Evolutionary conservation across 2,113 vertebrate genomes (phyloP).

Genomic region (Rhinolophus sinicus): DNA sequence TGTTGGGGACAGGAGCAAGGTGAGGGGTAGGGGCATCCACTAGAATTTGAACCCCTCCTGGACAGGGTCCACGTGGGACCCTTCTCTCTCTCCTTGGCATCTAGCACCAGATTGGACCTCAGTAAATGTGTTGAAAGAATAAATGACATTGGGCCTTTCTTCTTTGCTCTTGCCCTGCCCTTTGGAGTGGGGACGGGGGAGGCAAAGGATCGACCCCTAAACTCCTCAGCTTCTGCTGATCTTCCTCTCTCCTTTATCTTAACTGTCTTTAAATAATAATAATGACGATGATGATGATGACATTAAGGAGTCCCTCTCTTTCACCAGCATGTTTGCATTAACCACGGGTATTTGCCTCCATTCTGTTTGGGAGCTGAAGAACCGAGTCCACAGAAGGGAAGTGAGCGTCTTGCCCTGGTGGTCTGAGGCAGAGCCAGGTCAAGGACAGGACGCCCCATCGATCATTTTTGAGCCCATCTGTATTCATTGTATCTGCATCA

Average conservation of each 20-base stretch:
- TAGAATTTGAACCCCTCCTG: background rate
- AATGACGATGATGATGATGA: background rate
- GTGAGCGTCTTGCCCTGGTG: fast-evolving
- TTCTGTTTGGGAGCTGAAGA: background rate
- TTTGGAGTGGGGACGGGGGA: background rate
- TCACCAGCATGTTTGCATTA: background rate
- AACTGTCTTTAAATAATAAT: background rate
- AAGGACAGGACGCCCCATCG: background rate
- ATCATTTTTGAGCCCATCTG: background rate
- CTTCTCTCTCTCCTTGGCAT: background rate
- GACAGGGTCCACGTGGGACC: background rate
- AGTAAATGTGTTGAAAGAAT: background rate
- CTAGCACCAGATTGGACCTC: background rate
- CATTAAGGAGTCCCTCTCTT: background rate
- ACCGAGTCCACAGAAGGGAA: fast-evolving
- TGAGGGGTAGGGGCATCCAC: background rate
- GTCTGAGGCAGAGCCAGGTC: background rate
- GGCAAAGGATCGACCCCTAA: background rate
- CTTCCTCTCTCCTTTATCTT: background rate
- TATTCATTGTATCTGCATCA: background rate
- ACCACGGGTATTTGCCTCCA: background rate
- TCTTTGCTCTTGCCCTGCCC: background rate
- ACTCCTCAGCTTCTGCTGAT: background rate
- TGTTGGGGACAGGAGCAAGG: background rate
- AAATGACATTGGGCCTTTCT: background rate